A percentile compares a stretch with the other conserved stretches of the same genome.
phyloP scores from a whole-genome alignment of 2,113 vertebrate genomes.

The Pheucticus melanocephalus region DNA sequence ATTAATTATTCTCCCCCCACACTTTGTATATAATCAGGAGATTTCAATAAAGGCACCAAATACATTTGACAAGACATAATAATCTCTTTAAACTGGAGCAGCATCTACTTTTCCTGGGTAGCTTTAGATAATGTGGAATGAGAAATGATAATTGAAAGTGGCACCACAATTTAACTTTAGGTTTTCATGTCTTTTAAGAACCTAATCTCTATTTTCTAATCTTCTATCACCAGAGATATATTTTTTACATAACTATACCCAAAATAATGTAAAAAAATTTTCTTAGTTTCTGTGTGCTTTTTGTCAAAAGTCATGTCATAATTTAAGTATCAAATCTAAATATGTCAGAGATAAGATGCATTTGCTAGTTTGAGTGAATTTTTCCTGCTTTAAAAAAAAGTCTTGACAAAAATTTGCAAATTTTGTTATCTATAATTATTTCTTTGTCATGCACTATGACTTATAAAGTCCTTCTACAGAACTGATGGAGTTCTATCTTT shows the following conservation, averaged over 20 bases:
- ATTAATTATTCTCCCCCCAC: not conserved
- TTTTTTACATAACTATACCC: not conserved
- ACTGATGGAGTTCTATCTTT: not conserved
- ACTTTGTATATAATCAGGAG: not conserved
- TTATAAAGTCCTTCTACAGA: not conserved
- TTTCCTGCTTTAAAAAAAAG: not conserved
- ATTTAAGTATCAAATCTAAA: not conserved
- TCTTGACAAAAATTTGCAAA: not conserved
- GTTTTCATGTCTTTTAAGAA: not conserved
- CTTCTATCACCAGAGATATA: not conserved
- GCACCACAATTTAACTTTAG: not conserved
- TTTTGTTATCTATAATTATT: not conserved
- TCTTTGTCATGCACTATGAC: not conserved
- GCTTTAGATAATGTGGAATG: not conserved
- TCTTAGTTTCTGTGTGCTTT: not conserved
- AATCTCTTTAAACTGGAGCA: not conserved
- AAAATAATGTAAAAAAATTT: not conserved
- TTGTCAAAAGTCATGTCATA: not conserved
- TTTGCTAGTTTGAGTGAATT: not conserved
- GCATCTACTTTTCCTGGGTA: not conserved
- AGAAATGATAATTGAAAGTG: not conserved
- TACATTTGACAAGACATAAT: not conserved
- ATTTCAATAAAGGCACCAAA: not conserved
- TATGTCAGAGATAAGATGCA: not conserved
- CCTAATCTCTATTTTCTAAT: not conserved